A percentile compares a stretch with the other conserved stretches of the same genome.
phyloP scores from a whole-genome alignment of 2,888 invertebrate species.

The Nomada fabriciana region DNA sequence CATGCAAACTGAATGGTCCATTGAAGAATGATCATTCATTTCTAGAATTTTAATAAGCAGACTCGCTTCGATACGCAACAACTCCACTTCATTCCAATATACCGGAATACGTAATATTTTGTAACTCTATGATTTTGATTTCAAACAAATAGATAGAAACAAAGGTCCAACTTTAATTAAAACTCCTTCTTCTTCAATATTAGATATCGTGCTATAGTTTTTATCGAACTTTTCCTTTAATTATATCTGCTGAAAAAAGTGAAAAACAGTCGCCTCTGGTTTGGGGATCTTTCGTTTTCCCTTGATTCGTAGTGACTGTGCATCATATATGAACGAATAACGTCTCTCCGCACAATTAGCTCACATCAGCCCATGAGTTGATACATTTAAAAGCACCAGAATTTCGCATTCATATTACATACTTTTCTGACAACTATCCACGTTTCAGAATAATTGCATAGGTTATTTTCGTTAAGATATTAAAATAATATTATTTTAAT shows the following conservation, averaged over 20 bases:
- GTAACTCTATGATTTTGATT: too few species aligned
- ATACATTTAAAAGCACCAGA: conserved; percentile 44
- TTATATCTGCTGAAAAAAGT: neutral
- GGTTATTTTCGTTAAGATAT: too few species aligned
- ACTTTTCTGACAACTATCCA: conserved; percentile 11
- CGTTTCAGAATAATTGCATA: too few species aligned
- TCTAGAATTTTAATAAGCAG: too few species aligned
- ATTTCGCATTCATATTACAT: conserved; percentile 19
- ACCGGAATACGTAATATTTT: neutral
- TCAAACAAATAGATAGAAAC: too few species aligned
- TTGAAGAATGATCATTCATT: too few species aligned
- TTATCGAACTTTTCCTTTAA: neutral
- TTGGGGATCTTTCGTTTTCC: neutral
- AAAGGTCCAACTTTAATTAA: neutral
- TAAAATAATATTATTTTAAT: too few species aligned
- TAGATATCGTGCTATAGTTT: neutral
- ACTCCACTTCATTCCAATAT: too few species aligned
- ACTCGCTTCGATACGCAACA: too few species aligned
- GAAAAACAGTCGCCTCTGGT: neutral
- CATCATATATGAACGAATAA: conserved; percentile 4
- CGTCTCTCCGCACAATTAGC: conserved; percentile 9
- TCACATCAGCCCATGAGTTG: neutral
- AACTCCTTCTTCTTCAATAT: neutral
- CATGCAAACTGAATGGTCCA: too few species aligned
- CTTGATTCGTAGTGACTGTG: neutral